Evolutionary conservation across 2,113 vertebrate species (phyloP), one percentile per base, ranked within the genome.

Genomic region (Paramormyrops kingsleyae): DNA sequence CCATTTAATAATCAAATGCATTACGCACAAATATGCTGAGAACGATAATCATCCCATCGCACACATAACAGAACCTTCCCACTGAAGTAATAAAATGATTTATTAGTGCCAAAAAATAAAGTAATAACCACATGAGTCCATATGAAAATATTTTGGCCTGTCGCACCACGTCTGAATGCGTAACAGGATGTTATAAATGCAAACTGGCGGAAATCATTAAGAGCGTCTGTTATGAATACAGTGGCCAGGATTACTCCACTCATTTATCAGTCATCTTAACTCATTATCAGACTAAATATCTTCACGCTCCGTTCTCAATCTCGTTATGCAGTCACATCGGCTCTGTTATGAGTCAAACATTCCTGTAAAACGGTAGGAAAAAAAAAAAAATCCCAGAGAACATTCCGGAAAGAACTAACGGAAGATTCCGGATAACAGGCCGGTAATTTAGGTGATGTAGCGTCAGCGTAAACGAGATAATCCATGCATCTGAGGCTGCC

Each of bases 241-340:
- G 27, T 89, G 88, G 9, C 31, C 50, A 49, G 88, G 27, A 84
- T 89, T 84, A 83, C 50, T 46, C 19, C 31, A 83, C 46, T 47
- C 35, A 80, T 89, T 42, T 87, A 87, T 89, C 53, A 88, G 62
- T 91, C 93, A 92, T 94, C 95, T 94, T 92, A 88, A 86, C 50
- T 92, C 90, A 89, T n/a, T 91, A 87, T 91, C 90, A 94, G 92
- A 94, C 91, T 91, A 95, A 95, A 90, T 42, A 90, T 90, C 87
- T 91, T 92, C 91, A 89, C 83, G 91, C 56, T 92, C 88, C 94
- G 94, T 94, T 94, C 94, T 95, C 89, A 87, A 91, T 93, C 53
- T 90, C 91, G 10, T 90, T 90, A 77, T 90, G 90, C 90, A 89
- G 56, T 74, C n/a, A 56, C 47, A 49, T 74, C 35, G 35, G 47